These are phyloP conservation scores for Mionectes macconnelli DNA, from an alignment of 2,113 vertebrate species.

Conservation along the genomic window DNA sequence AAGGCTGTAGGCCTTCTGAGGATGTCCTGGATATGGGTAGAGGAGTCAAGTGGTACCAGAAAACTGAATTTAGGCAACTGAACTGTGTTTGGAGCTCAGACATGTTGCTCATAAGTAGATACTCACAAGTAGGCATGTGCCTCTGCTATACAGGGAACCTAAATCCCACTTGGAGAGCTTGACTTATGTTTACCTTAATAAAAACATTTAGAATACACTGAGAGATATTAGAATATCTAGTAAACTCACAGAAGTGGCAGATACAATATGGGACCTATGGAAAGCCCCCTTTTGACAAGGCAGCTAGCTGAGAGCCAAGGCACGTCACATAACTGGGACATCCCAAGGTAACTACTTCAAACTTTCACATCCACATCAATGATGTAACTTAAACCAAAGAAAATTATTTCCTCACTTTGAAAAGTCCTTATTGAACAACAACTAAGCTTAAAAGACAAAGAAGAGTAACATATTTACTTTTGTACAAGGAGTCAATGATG, in stretches of 20 bases:
- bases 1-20: neutral
- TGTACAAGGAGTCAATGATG: neutral
- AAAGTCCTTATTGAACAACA: neutral
- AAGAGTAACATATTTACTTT: neutral
- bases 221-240: neutral
- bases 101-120: neutral
- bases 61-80: neutral
- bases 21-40: neutral
- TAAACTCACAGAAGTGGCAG: neutral
- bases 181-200: neutral
- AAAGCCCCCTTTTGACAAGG: neutral
- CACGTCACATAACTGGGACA: rapidly evolving
- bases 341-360: neutral
- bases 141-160: neutral
- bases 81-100: neutral
- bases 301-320: neutral
- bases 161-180: neutral
- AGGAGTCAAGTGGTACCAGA: neutral
- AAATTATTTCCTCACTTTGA: neutral
- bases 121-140: neutral
- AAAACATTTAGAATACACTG: neutral
- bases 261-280: neutral
- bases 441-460: neutral
- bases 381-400: neutral
- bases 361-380: neutral